Evolutionary conservation across 2,888 invertebrate genomes (phyloP), one percentile per base, ranked within the genome.

Genomic region (Sminthurides aquaticus): DNA sequence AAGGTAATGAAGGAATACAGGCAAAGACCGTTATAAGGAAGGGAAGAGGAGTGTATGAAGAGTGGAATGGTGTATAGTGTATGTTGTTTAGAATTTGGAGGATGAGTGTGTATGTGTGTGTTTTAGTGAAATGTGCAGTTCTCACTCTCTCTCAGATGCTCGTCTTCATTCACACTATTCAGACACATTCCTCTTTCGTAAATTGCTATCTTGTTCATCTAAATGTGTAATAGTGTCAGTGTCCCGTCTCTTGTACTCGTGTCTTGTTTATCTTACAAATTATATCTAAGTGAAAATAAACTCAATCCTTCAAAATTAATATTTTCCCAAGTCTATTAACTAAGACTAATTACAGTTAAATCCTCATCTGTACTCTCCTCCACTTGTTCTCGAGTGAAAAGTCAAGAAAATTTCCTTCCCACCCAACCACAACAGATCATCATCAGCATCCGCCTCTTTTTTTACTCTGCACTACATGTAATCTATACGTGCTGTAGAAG

Each of bases 121-220:
- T n/a, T 34, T 15, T 34, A 5, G 43, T 34, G 15, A 5, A 34
- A 34, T 34, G 43, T 34, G 43, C 43, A 34, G 8, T 15, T 34
- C 43, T 5, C 43, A 34, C 22, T 52, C 20, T 8, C 22, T 15
- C 52, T 52, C 52, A 52, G 52, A 52, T 52, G 52, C 52, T 52
- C 15, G 15, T 15, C 20, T 52, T 52, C 20, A 52, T 52, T 52
- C 52, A 52, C 18, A 52, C 52, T 20, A 5, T 20, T 52, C 52
- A 52, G 52, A 52, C 52, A 52, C 52, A 52, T 52, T 52, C 52
- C 52, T 52, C 11, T 52, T 52, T 52, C 5, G 5, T 52, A 52
- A 52, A 52, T 15, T 52, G n/a, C 15, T 34, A 15, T 34, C 43
- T 34, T 34, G 43, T 34, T 5, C 43, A 34, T 15, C 43, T 15